Conservation (phyloP, 1,140 invertebrate species). For the Battus philenor region DNA sequence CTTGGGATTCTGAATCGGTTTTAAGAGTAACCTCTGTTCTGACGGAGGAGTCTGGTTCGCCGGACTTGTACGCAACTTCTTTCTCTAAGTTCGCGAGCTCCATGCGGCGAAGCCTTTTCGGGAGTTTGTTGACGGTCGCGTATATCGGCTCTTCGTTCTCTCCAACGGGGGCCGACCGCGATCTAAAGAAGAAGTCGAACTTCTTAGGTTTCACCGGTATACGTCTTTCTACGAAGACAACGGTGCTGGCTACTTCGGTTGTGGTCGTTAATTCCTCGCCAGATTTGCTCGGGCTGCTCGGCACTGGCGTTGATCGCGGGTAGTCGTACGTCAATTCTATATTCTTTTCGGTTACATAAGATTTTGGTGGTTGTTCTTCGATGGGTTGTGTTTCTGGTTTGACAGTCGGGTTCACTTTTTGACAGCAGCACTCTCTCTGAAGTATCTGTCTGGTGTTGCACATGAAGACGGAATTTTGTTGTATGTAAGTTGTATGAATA, state of each 20-base stretch:
- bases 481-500: conserved; percentile 59
- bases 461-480: conserved; percentile 71
- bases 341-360: conserved; percentile 71
- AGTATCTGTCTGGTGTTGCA: conserved; percentile 68
- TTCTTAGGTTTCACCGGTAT: conserved; percentile 63
- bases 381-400: conserved; percentile 24
- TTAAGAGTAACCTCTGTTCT: conserved; percentile 58
- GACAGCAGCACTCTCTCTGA: conserved; percentile 63
- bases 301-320: conserved; percentile 57
- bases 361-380: conserved; percentile 43
- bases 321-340: conserved; percentile 74
- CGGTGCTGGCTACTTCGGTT: conserved; percentile 71
- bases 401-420: conserved; percentile 40
- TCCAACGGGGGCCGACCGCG: conserved; percentile 70
- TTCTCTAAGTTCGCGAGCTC: conserved; percentile 71
- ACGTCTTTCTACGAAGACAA: conserved; percentile 70
- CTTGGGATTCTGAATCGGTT: conserved; percentile 61
- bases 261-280: conserved; percentile 59
- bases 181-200: conserved; percentile 69
- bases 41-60: conserved; percentile 52
- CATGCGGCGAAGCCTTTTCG: conserved; percentile 66
- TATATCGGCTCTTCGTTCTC: conserved; percentile 71
- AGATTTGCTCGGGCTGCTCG: conserved; percentile 45
- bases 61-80: conserved; percentile 66
- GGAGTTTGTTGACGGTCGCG: conserved; percentile 72